Conservation (phyloP, 2,797 vertebrate species). For the Bryconaethiops microstoma region DNA sequence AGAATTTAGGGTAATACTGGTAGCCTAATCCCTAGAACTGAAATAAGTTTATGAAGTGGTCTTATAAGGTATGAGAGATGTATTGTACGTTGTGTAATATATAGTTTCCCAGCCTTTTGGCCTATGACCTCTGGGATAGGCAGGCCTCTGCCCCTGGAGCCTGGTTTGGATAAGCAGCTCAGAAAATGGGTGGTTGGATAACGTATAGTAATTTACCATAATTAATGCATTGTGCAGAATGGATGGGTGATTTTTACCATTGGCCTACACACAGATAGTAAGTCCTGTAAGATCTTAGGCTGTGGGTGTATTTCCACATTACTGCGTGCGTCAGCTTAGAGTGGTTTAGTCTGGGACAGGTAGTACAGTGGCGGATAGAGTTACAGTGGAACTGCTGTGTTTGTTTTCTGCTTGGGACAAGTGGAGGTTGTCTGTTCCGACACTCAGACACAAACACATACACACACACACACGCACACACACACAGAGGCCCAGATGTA, state of each 20-base stretch:
- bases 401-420: conserved; percentile 34
- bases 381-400: conserved; percentile 36
- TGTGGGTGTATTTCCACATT: conserved; percentile 4
- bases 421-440: conserved; percentile 35
- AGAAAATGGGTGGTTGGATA: neutral
- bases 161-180: no score
- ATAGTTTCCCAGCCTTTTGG: no score
- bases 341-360: neutral
- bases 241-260: neutral
- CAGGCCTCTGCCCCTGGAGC: no score
- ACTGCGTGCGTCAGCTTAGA: neutral
- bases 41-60: neutral
- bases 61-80: neutral
- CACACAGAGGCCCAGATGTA: neutral
- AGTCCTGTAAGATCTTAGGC: neutral
- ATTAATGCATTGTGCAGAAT: no score
- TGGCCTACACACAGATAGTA: neutral
- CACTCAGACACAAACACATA: neutral
- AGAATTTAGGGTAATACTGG: neutral
- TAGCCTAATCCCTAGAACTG: neutral
- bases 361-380: conserved; percentile 2
- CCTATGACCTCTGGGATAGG: no score
- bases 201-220: neutral
- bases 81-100: neutral
- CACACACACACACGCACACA: neutral